Base-by-base conservation (phyloP, 2,888 invertebrate species). In the Heliothis peltigera region DNA sequence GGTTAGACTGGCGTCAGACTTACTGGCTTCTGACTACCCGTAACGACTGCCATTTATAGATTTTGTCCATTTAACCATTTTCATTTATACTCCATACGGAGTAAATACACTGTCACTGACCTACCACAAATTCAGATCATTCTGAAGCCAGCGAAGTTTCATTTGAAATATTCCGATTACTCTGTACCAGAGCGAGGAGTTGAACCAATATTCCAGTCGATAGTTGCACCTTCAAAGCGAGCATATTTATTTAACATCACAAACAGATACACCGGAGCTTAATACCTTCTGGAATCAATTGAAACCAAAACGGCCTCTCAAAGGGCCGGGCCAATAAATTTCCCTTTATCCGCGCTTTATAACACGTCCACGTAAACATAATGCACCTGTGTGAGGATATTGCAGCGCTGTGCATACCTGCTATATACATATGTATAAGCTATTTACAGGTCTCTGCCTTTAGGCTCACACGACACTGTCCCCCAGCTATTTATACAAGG, bases 301-400 rank as follows among this genome's bases (percentile, higher is more conserved):
- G 44, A 17, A 12, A 1, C 4, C 19, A 8, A 64, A 55, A 25
- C 17, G 8, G 2, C 17, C 8, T 1, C 10, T 21, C 5, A 19
- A 67, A 15, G 21, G 25, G 7, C 15, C 4, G 22, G 17, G 43
- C 54, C 8, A 48, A 67, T 49, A 44, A 18, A 56, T 19, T 12
- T 19, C 10, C 18, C 15, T 43, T 12, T 21, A 35, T 10, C 6
- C 21, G 10, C 12, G 2, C 1, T n/a, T n/a, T 15, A 10, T 46
- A 57, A 58, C 35, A 66, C 6, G n/a, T 21, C 39, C 7, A n/a
- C 21, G 25, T 15, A 12, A 12, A 58, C 39, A 22, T 21, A 12
- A 1, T 10, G 17, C 15, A 18, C 32, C 32, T 32, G 6, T 25
- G 7, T 25, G 58, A 4, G 8, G 44, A 68, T 68, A 68, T 58